Evolutionary conservation across 2,113 vertebrate species (phyloP).

Genomic region (Prunella fulvescens): DNA sequence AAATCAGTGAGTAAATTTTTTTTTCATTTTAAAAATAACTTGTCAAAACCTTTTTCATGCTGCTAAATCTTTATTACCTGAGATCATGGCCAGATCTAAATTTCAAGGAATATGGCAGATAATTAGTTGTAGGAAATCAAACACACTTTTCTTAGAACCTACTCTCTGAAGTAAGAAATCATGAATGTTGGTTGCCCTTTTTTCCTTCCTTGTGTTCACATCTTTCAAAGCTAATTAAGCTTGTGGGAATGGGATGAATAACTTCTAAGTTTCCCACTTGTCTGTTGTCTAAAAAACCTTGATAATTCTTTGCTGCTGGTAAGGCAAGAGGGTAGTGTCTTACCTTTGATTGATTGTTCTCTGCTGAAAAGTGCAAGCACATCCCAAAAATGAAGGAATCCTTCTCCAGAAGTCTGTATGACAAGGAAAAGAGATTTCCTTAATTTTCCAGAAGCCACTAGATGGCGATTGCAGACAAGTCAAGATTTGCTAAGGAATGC

Average conservation of each 20-base stretch:
- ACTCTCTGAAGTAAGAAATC: not conserved
- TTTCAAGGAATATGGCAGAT: not conserved
- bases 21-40: not conserved
- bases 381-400: not conserved
- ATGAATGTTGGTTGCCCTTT: not conserved
- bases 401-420: not conserved
- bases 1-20: not conserved
- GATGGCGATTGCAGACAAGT: constrained; percentile 57
- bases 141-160: not conserved
- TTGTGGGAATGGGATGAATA: not conserved
- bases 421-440: not conserved
- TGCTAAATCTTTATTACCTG: not conserved
- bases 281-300: not conserved
- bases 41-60: not conserved
- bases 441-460: constrained; percentile 25
- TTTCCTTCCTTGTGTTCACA: not conserved
- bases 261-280: not conserved
- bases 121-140: not conserved
- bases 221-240: not conserved
- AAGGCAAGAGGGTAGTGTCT: not conserved
- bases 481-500: not conserved
- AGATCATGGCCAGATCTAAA: not conserved
- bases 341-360: not conserved
- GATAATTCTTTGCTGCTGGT: not conserved
- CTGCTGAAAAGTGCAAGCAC: not conserved